These are phyloP conservation scores for Mus pahari DNA, from an alignment of 2,113 vertebrate species.

Conservation along the genomic window DNA sequence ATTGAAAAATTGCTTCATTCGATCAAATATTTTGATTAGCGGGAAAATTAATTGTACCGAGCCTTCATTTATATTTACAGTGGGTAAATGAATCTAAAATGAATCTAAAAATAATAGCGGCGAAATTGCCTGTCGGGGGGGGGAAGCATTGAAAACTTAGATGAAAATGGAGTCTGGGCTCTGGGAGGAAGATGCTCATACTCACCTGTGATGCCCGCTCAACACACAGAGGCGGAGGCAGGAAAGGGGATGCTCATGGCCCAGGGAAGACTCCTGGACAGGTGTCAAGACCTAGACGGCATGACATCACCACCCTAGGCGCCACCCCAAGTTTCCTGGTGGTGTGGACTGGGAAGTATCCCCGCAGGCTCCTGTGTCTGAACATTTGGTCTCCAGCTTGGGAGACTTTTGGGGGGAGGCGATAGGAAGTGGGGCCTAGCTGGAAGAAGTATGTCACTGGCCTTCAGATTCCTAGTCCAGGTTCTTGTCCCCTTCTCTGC, in stretches of 20 bases:
- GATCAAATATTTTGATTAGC: conserved; percentile 85
- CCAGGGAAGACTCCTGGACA: background rate
- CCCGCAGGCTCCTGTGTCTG: background rate
- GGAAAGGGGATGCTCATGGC: no score
- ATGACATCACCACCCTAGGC: background rate
- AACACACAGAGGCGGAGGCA: background rate
- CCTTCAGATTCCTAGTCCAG: background rate
- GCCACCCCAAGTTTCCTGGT: background rate
- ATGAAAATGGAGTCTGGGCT: background rate
- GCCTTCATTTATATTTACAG: conserved; percentile 83
- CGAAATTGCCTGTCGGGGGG: conserved; percentile 63
- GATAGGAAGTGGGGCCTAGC: background rate
- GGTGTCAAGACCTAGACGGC: background rate
- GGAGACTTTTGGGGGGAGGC: background rate
- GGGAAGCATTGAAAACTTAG: background rate
- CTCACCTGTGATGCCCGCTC: fast-evolving
- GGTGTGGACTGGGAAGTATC: background rate
- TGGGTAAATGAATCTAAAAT: conserved; percentile 75
- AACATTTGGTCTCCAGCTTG: background rate
- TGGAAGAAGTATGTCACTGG: background rate
- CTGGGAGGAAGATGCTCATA: fast-evolving
- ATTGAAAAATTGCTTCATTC: conserved; percentile 80
- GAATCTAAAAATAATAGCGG: conserved; percentile 78
- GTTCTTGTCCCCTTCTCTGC: background rate
- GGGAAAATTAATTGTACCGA: conserved; percentile 82